phyloP scores from a whole-genome alignment of 2,888 invertebrate genomes.

The Tenthredo livida region DNA sequence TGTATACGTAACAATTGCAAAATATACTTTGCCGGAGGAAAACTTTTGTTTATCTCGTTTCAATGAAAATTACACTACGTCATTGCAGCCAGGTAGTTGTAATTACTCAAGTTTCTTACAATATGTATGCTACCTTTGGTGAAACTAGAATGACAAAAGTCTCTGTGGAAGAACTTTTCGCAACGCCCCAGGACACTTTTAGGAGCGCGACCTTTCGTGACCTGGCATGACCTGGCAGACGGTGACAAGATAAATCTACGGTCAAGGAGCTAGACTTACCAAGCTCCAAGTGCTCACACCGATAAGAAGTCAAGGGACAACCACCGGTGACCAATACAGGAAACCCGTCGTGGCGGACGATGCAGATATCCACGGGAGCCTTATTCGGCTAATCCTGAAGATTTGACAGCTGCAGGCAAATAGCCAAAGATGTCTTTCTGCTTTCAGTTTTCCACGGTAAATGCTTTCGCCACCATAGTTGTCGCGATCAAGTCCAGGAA shows the following conservation, averaged over 20 bases:
- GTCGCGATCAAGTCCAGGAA: neutral
- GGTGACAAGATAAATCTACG: constrained; percentile 26
- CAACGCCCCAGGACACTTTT: constrained; percentile 38
- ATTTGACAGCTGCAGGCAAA: constrained; percentile 22
- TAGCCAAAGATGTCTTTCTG: neutral
- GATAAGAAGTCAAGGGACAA: constrained; percentile 37
- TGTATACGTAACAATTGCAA: constrained; percentile 11
- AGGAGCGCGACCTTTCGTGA: constrained; percentile 39
- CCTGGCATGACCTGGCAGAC: constrained; percentile 35
- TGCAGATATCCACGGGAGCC: constrained; percentile 1
- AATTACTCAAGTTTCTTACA: constrained; percentile 45
- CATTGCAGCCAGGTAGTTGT: constrained; percentile 30
- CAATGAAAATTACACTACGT: constrained; percentile 27
- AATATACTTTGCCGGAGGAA: neutral
- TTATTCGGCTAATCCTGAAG: neutral
- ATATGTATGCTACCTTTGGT: constrained; percentile 11
- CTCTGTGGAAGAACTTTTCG: constrained; percentile 13
- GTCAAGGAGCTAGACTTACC: constrained; percentile 26
- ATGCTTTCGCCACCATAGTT: neutral
- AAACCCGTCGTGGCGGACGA: constrained; percentile 1
- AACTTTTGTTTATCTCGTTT: constrained; percentile 26
- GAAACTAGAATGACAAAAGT: constrained; percentile 42
- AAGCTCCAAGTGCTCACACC: constrained; percentile 28
- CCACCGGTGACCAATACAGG: constrained; percentile 7
- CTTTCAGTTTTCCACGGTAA: neutral